Evolutionary conservation across 1,140 invertebrate genomes (phyloP).

Genomic region (Akabosia matsudoensis): DNA sequence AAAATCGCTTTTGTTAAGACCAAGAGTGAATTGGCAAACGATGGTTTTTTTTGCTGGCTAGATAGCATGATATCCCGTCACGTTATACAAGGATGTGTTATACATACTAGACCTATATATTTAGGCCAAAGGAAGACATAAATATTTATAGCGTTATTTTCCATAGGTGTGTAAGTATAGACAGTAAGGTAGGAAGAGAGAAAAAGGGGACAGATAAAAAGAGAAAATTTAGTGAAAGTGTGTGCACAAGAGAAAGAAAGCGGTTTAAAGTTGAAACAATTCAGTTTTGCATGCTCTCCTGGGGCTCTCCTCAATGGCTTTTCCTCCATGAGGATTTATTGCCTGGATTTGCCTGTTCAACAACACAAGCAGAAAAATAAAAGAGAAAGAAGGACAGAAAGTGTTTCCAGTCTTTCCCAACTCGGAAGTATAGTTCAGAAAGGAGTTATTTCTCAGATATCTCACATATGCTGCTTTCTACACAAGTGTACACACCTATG

Average conservation of each 20-base stretch:
- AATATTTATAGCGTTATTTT: neutral
- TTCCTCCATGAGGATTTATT: slow-evolving; percentile 18
- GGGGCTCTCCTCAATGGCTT: slow-evolving; percentile 26
- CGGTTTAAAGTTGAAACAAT: slow-evolving; percentile 21
- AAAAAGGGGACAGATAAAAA: neutral
- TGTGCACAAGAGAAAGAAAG: neutral
- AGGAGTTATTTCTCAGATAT: too few species aligned
- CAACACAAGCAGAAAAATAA: neutral
- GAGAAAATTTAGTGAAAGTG: slow-evolving; percentile 3
- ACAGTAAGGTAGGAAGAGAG: neutral
- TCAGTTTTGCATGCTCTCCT: slow-evolving; percentile 24
- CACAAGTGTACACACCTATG: neutral
- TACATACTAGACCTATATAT: neutral
- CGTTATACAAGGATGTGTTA: neutral
- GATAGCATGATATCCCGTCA: neutral
- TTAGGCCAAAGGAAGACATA: neutral
- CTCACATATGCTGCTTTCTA: slow-evolving; percentile 1
- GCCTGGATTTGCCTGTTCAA: slow-evolving; percentile 19
- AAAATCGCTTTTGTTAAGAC: neutral
- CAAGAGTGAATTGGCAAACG: slow-evolving; percentile 2
- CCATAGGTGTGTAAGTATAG: neutral
- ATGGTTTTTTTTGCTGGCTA: neutral
- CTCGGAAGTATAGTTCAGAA: too few species aligned
- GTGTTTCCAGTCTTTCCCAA: neutral
- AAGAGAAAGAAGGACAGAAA: neutral